Conservation (phyloP, 2,888 invertebrate genomes). For the Agelastica alni region DNA sequence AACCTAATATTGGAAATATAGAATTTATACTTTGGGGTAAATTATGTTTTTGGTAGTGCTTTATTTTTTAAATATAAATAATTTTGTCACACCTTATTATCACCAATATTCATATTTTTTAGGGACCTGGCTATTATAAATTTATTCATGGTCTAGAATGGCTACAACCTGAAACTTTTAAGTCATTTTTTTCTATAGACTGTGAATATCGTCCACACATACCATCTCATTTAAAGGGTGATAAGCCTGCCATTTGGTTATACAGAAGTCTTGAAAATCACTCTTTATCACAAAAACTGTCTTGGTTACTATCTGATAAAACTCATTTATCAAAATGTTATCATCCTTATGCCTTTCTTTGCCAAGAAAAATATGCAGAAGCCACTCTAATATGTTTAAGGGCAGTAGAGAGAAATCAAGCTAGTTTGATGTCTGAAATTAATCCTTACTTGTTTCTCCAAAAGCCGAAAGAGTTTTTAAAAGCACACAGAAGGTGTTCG, state of each 20-base stretch:
- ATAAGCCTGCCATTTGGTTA: constrained; percentile 62
- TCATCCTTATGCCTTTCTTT: constrained; percentile 63
- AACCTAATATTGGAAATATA: too few relatives aligned
- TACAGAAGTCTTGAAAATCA: constrained; percentile 62
- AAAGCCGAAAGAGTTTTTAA: constrained; percentile 52
- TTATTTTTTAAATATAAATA: too few relatives aligned
- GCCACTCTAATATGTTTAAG: constrained; percentile 66
- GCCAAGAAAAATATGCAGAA: constrained; percentile 64
- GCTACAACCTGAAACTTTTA: constrained; percentile 63
- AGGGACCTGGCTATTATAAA: constrained; percentile 62
- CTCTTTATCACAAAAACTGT: constrained; percentile 63
- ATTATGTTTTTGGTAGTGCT: too few relatives aligned
- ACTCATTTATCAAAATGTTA: constrained; percentile 65
- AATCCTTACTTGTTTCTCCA: constrained; percentile 59
- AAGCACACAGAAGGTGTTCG: constrained; percentile 61
- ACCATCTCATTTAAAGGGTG: constrained; percentile 57
- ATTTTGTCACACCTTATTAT: too few relatives aligned
- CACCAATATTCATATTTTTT: too few relatives aligned
- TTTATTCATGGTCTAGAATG: constrained; percentile 66
- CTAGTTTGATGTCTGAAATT: constrained; percentile 65
- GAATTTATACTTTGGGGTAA: too few relatives aligned
- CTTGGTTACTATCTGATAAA: constrained; percentile 66
- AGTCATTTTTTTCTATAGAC: constrained; percentile 56
- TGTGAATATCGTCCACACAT: constrained; percentile 54
- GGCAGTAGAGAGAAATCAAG: constrained; percentile 67